A percentile compares a stretch with the other conserved stretches of the same genome.
phyloP scores from a whole-genome alignment of 2,113 vertebrate genomes.

The Naja naja region DNA sequence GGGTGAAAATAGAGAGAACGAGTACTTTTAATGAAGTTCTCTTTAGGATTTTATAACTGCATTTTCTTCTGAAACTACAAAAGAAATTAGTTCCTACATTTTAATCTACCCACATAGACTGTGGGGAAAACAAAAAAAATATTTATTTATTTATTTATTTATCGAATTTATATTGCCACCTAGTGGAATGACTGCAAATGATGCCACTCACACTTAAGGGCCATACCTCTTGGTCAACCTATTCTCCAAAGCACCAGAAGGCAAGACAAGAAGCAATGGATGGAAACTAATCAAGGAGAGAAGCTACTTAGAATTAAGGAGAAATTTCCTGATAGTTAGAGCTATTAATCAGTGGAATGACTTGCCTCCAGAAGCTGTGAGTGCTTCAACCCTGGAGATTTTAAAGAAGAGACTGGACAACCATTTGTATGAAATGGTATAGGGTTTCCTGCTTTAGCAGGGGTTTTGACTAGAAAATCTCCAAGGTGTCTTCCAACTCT shows the following conservation, averaged over 20 bases:
- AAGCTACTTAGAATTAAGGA: not conserved
- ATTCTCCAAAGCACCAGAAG: not conserved
- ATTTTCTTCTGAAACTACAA: constrained; percentile 30
- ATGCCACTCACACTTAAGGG: not conserved
- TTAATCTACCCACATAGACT: not conserved
- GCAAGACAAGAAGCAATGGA: not conserved
- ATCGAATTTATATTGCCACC: too few relatives aligned
- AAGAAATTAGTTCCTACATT: constrained; percentile 33
- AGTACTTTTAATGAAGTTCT: not conserved
- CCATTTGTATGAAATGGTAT: not conserved
- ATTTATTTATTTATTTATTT: too few relatives aligned
- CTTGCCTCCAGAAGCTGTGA: not conserved
- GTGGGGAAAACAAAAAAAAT: not conserved
- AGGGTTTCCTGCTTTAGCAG: too few relatives aligned
- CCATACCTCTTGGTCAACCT: not conserved
- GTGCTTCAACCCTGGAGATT: not conserved
- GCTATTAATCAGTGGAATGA: not conserved
- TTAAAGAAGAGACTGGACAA: not conserved
- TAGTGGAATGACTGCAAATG: not conserved
- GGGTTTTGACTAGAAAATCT: too few relatives aligned
- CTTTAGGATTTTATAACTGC: constrained; percentile 31
- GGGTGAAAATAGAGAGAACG: not conserved
- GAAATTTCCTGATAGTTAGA: not conserved
- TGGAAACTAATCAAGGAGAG: not conserved
- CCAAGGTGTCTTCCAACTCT: too few relatives aligned